Percentiles rank a stretch among this genome's conserved stretches.
Conservation (phyloP, 2,797 vertebrate species). For the Periophthalmus magnuspinnatus region DNA sequence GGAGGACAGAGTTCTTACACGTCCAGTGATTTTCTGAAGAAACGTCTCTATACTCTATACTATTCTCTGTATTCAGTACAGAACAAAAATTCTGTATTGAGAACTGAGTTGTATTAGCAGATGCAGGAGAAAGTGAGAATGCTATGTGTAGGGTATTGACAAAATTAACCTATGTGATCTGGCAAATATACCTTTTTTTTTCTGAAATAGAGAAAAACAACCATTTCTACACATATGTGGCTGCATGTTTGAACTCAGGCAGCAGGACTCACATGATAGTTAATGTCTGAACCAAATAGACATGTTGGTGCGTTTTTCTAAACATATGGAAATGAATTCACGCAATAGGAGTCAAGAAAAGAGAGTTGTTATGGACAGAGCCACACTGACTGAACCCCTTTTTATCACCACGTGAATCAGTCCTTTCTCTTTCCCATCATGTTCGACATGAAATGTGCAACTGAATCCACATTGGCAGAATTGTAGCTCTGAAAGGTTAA, state of each 20-base stretch:
- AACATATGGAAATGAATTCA: no score
- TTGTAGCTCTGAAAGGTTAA: constrained; percentile 39
- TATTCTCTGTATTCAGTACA: no score
- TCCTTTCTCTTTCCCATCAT: constrained; percentile 12
- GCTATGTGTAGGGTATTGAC: no score
- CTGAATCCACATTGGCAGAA: constrained; percentile 22
- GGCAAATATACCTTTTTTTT: not conserved
- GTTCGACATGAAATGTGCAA: constrained; percentile 17
- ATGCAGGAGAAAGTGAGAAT: no score
- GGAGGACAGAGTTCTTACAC: no score
- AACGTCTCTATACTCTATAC: no score
- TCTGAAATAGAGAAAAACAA: not conserved
- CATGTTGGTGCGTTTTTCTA: no score
- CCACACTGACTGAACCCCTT: not conserved
- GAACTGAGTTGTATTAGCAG: no score
- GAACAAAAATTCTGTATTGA: no score
- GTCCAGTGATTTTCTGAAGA: no score
- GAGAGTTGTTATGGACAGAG: not conserved
- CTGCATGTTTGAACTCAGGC: not conserved
- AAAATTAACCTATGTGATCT: no score
- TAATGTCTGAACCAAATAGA: not conserved
- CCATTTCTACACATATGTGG: not conserved
- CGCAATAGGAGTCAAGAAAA: no score
- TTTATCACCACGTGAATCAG: constrained; percentile 32
- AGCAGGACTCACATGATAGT: not conserved